These are phyloP conservation scores for Metallyticus violacea DNA, from an alignment of 2,888 invertebrate genomes.

Conservation along the genomic window DNA sequence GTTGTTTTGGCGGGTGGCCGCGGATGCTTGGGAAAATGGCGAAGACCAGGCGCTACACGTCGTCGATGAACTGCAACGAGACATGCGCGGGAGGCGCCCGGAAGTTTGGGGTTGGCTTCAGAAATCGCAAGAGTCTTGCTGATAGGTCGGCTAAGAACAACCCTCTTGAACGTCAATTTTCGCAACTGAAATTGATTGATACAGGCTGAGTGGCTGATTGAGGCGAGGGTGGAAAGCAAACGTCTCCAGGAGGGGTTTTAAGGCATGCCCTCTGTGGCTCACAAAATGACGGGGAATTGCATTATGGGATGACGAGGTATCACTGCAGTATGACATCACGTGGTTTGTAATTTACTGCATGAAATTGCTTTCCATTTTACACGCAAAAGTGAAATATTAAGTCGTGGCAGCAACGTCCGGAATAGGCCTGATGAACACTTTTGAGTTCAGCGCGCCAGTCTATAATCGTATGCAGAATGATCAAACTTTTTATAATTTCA, in stretches of 20 bases:
- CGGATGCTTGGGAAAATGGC: constrained; percentile 11
- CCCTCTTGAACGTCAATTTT: background rate
- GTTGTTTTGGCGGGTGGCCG: constrained; percentile 23
- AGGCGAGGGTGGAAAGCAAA: background rate
- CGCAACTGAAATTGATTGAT: constrained; percentile 12
- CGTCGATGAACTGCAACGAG: background rate
- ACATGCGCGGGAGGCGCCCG: background rate
- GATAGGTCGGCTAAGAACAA: constrained; percentile 5
- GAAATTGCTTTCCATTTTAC: background rate
- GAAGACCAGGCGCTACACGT: background rate
- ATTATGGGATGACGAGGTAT: background rate
- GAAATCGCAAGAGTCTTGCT: constrained; percentile 4
- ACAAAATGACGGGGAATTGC: background rate
- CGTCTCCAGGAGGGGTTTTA: background rate
- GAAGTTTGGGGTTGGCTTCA: constrained; percentile 8
- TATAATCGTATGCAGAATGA: no score
- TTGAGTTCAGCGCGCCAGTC: no score
- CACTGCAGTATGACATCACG: background rate
- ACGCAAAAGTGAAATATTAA: background rate
- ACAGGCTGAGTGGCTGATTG: constrained; percentile 3
- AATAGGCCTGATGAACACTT: no score
- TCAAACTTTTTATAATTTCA: no score
- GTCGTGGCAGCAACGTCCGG: no score
- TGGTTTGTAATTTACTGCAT: background rate
- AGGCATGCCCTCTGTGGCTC: background rate